A percentile compares a stretch with the other conserved stretches of the same genome.
phyloP scores from a whole-genome alignment of 2,888 invertebrate species.

The Craniophora ligustri region DNA sequence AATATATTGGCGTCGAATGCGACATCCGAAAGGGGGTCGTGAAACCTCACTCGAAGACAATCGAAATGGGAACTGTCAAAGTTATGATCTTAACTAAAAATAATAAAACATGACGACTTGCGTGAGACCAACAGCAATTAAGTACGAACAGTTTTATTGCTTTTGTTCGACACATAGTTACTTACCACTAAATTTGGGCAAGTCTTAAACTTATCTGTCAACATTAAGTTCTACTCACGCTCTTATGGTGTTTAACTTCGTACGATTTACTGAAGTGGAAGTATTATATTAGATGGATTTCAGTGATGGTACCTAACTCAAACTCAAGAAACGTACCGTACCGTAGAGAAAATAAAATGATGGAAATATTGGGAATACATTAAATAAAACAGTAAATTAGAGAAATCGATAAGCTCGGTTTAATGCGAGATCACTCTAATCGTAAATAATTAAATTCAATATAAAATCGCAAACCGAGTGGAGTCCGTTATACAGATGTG shows the following conservation, averaged over 20 bases:
- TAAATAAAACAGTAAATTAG: no score
- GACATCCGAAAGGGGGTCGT: slow-evolving; percentile 30
- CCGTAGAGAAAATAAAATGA: slow-evolving; percentile 3
- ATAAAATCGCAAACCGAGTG: slow-evolving; percentile 50
- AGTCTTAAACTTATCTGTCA: slow-evolving; percentile 56
- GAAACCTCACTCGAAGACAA: slow-evolving; percentile 31
- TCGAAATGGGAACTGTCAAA: slow-evolving; percentile 17
- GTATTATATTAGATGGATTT: slow-evolving; percentile 12
- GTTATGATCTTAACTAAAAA: slow-evolving; percentile 29
- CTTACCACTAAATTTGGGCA: slow-evolving; percentile 44
- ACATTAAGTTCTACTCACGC: slow-evolving; percentile 45
- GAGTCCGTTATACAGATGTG: slow-evolving; percentile 62
- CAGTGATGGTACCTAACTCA: neutral
- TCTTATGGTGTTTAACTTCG: slow-evolving; percentile 41
- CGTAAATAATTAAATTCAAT: slow-evolving; percentile 42
- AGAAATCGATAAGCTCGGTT: slow-evolving; percentile 1
- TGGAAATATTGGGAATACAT: slow-evolving; percentile 10
- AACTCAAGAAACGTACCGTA: no score
- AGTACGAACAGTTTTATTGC: slow-evolving; percentile 56
- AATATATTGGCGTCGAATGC: slow-evolving; percentile 61
- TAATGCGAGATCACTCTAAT: slow-evolving; percentile 10
- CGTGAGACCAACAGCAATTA: slow-evolving; percentile 48
- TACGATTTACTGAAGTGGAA: slow-evolving; percentile 34
- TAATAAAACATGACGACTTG: slow-evolving; percentile 33
- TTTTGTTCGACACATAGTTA: slow-evolving; percentile 47